These are phyloP conservation scores for Enteromius argenteus DNA, from an alignment of 2,797 vertebrate species.

Conservation along the genomic window DNA sequence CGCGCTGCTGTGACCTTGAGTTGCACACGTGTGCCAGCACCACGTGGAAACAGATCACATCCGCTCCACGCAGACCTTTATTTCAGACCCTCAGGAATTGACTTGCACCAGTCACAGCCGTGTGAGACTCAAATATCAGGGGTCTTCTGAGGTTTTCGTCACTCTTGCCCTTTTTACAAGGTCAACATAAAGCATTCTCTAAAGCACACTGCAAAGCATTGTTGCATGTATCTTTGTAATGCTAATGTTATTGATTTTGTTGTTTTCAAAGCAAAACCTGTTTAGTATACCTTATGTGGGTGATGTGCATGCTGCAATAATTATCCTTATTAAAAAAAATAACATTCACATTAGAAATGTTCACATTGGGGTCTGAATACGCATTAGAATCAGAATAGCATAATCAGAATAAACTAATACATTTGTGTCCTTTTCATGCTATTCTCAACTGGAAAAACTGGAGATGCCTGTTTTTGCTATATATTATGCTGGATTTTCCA, in stretches of 20 bases:
- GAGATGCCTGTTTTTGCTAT: neutral
- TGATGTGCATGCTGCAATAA: neutral
- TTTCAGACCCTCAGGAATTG: constrained; percentile 28
- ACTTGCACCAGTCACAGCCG: neutral
- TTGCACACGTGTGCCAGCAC: constrained; percentile 33
- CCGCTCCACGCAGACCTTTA: constrained; percentile 39
- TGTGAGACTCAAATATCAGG: constrained; percentile 9
- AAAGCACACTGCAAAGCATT: neutral
- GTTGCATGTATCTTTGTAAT: neutral
- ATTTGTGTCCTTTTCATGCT: neutral
- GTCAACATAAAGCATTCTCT: constrained; percentile 1
- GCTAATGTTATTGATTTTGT: neutral
- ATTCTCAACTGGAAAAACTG: neutral
- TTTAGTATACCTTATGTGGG: neutral
- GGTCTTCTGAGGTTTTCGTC: neutral
- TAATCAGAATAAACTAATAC: neutral
- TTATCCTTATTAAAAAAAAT: too few relatives aligned
- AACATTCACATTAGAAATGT: neutral
- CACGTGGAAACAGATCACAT: constrained; percentile 47
- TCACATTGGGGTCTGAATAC: neutral
- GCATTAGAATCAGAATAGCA: neutral
- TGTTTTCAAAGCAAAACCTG: neutral
- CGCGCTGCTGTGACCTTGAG: constrained; percentile 70
- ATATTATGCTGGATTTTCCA: neutral
- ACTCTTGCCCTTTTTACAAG: constrained; percentile 2